A percentile compares a stretch with the other conserved stretches of the same genome.
These are phyloP conservation scores for Rhinichthys klamathensis DNA, from an alignment of 2,113 vertebrate genomes.

Conservation along the genomic window DNA sequence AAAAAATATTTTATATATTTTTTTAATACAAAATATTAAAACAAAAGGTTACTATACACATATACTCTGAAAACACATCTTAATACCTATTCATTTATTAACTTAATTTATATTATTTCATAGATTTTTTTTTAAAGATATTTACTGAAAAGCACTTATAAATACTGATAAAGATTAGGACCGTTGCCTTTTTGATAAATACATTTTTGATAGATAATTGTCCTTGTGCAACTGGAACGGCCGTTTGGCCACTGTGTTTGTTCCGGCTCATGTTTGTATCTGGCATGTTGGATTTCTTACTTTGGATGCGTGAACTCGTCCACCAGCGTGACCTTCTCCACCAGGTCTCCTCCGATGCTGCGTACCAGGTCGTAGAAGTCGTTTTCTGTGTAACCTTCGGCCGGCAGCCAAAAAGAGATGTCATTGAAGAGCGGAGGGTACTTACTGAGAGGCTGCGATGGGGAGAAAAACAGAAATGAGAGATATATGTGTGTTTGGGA, in stretches of 20 bases:
- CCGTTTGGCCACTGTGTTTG: background rate
- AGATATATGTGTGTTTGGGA: background rate
- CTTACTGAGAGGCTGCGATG: slow-evolving; percentile 84
- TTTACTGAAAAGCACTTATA: background rate
- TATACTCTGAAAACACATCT: background rate
- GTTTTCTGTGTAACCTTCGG: slow-evolving; percentile 79
- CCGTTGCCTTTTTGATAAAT: too few species aligned
- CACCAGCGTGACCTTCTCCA: slow-evolving; percentile 88
- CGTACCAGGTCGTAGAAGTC: slow-evolving; percentile 96
- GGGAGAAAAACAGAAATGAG: slow-evolving; percentile 39
- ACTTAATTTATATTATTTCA: background rate
- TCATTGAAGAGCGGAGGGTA: slow-evolving; percentile 89
- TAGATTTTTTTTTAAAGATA: background rate
- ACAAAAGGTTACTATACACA: background rate
- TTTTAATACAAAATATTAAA: too few species aligned
- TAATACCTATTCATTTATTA: background rate
- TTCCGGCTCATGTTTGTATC: background rate
- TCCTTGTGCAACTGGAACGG: background rate
- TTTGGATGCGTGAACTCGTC: slow-evolving; percentile 90
- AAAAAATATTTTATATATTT: too few species aligned
- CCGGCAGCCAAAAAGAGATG: slow-evolving; percentile 96
- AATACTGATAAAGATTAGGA: too few species aligned
- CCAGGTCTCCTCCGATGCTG: slow-evolving; percentile 86
- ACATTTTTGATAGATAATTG: too few species aligned
- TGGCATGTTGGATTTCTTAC: slow-evolving; percentile 76